phyloP scores from a whole-genome alignment of 1,140 invertebrate genomes.

The Brachystomella parvula region DNA sequence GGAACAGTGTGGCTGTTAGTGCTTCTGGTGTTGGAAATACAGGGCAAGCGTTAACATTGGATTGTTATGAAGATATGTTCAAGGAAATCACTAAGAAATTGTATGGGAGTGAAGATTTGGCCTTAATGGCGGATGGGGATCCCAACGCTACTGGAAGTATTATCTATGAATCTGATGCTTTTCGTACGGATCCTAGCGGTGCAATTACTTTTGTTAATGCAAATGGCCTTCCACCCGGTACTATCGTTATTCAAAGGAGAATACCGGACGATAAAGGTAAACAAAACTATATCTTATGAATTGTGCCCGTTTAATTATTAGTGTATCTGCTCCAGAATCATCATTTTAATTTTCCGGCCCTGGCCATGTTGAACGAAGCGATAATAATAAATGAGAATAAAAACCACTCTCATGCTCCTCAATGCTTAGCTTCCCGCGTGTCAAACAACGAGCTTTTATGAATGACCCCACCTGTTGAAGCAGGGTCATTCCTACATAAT shows the following conservation, averaged over 20 bases:
- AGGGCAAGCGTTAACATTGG: slow-evolving; percentile 8
- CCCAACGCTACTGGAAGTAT: slow-evolving; percentile 15
- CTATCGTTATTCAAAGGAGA: slow-evolving; percentile 36
- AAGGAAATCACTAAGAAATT: slow-evolving; percentile 84
- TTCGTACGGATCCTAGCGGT: slow-evolving; percentile 30
- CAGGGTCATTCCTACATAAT: too few relatives aligned
- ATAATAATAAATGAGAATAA: too few relatives aligned
- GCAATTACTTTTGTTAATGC: slow-evolving; percentile 23
- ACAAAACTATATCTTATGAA: slow-evolving; percentile 7
- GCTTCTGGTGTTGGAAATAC: not conserved
- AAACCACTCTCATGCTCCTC: too few relatives aligned
- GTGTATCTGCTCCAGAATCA: too few relatives aligned
- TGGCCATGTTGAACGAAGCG: too few relatives aligned
- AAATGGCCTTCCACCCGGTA: slow-evolving; percentile 31
- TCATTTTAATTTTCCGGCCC: too few relatives aligned
- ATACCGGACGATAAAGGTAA: slow-evolving; percentile 33
- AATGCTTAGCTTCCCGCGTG: too few relatives aligned
- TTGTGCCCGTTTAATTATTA: not conserved
- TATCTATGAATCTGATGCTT: slow-evolving; percentile 33
- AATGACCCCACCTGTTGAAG: too few relatives aligned
- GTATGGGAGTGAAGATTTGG: slow-evolving; percentile 66
- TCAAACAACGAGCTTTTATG: too few relatives aligned
- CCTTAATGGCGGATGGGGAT: slow-evolving; percentile 24
- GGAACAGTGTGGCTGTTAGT: not conserved
- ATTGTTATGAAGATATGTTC: slow-evolving; percentile 59